A percentile compares a stretch with the other conserved stretches of the same genome.
phyloP scores from a whole-genome alignment of 2,888 invertebrate genomes.

The Amorpha juglandis region DNA sequence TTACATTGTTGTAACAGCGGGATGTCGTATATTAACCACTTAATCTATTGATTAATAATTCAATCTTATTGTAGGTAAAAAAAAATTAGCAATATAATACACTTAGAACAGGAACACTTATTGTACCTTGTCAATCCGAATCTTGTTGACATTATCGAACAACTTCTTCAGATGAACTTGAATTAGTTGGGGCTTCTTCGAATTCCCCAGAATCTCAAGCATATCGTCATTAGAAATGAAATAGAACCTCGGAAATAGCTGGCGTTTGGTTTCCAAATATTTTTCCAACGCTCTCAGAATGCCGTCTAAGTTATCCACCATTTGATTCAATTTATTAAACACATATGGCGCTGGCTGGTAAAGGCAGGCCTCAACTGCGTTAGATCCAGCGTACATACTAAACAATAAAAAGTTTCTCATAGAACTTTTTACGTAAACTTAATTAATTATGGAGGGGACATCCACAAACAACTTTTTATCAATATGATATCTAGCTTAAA shows the following conservation, averaged over 20 bases:
- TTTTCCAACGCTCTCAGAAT: slow-evolving; percentile 93
- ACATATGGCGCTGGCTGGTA: slow-evolving; percentile 85
- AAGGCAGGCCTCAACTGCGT: slow-evolving; percentile 86
- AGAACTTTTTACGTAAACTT: neutral
- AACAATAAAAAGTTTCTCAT: slow-evolving; percentile 22
- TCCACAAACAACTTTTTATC: neutral
- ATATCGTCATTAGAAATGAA: slow-evolving; percentile 88
- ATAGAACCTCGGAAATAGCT: slow-evolving; percentile 91
- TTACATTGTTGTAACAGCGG: too few species aligned
- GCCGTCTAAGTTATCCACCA: slow-evolving; percentile 90
- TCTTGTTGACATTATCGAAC: slow-evolving; percentile 92
- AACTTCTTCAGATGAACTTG: slow-evolving; percentile 95
- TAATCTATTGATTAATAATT: too few species aligned
- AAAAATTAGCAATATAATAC: too few species aligned
- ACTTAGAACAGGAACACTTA: too few species aligned
- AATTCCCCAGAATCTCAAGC: slow-evolving; percentile 93
- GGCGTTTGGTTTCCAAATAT: slow-evolving; percentile 95
- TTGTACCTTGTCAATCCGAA: slow-evolving; percentile 87
- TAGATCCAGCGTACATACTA: slow-evolving; percentile 80
- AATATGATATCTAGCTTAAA: too few species aligned
- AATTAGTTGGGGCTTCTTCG: slow-evolving; percentile 91
- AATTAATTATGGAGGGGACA: neutral
- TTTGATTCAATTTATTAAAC: slow-evolving; percentile 87
- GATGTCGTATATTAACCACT: too few species aligned
- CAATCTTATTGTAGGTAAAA: too few species aligned